Evolutionary conservation across 2,888 invertebrate species (phyloP), one percentile per base, ranked within the genome.

Genomic region (Molorchus minor): DNA sequence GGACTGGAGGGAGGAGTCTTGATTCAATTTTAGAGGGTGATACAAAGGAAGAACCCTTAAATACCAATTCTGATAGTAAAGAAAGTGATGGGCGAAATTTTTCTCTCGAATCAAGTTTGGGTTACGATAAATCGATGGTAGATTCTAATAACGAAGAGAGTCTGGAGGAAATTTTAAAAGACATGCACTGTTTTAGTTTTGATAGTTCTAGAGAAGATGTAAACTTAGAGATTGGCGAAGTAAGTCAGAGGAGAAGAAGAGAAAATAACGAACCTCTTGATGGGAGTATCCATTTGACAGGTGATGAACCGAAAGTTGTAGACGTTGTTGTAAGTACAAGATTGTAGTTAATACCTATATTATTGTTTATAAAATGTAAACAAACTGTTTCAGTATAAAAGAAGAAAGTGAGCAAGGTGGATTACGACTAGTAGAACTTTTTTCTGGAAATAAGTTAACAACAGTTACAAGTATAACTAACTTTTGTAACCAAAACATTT

Each of bases 241-340:
- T 3, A 3, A 5, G 2, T 29, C 29, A 13, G 3, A 12, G 10
- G 8, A 35, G 15, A 10, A 15, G 7, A 4, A 38, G 38, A 7
- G 16, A 16, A 3, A 12, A 25, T 2, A 16, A 40, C 10, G 49
- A 49, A 7, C 10, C 36, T 20, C 30, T 30, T 13, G 15, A 3
- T 36, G 8, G 13, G 25, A 13, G 38, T 0, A n/a, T 13, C 21
- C 16, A 38, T 3, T 13, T 7, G 3, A 38, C 20, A 20, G 12
- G 49, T 5, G 45, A 17, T 0, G 69, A 70, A 41, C 69, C 71
- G 5, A 63, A 62, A 60, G 66, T 71, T 52, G 67, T 71, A 0
- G 67, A 66, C 40, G 63, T 70, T 16, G 62, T 70, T 40, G 71
- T 71, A 62, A 68, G 71, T 70, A 53, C 3, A 10, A n/a, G n/a